A percentile compares a stretch with the other conserved stretches of the same genome.
phyloP scores from a whole-genome alignment of 2,113 vertebrate genomes.

The Cottus gobio region DNA sequence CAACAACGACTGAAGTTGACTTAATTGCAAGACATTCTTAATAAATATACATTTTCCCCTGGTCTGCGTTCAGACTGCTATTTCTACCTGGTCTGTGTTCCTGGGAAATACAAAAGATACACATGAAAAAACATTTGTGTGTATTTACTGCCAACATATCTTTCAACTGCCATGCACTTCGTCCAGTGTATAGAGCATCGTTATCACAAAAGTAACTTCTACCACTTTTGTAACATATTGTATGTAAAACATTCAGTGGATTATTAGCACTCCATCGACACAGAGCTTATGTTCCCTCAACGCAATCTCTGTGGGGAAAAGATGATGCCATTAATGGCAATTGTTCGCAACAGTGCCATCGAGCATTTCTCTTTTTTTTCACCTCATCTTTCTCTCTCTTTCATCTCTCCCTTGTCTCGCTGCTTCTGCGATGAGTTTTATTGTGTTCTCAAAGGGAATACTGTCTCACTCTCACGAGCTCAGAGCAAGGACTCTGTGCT shows the following conservation, averaged over 20 bases:
- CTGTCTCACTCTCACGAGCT: slow-evolving; percentile 31
- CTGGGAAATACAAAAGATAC: background rate
- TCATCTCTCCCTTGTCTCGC: slow-evolving; percentile 37
- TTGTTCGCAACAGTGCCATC: slow-evolving; percentile 63
- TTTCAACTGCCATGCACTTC: background rate
- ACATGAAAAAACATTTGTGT: background rate
- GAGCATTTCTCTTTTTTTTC: slow-evolving; percentile 58
- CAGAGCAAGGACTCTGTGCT: slow-evolving; percentile 44
- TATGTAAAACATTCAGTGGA: slow-evolving; percentile 48
- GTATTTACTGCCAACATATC: background rate
- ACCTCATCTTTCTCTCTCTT: slow-evolving; percentile 27
- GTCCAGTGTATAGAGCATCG: background rate
- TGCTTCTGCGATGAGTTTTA: slow-evolving; percentile 30
- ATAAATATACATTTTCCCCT: background rate
- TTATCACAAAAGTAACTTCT: slow-evolving; percentile 1
- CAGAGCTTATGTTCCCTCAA: slow-evolving; percentile 54
- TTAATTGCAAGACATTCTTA: no score
- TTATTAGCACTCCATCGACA: slow-evolving; percentile 47
- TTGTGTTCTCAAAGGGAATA: slow-evolving; percentile 48
- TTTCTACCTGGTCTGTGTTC: background rate
- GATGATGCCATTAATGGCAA: slow-evolving; percentile 79
- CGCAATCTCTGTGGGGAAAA: slow-evolving; percentile 57
- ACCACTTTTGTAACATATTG: slow-evolving; percentile 12
- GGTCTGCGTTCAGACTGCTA: background rate
- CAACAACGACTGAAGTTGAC: background rate